Evolutionary conservation across 2,113 vertebrate genomes (phyloP).

Genomic region (Channa maculata): DNA sequence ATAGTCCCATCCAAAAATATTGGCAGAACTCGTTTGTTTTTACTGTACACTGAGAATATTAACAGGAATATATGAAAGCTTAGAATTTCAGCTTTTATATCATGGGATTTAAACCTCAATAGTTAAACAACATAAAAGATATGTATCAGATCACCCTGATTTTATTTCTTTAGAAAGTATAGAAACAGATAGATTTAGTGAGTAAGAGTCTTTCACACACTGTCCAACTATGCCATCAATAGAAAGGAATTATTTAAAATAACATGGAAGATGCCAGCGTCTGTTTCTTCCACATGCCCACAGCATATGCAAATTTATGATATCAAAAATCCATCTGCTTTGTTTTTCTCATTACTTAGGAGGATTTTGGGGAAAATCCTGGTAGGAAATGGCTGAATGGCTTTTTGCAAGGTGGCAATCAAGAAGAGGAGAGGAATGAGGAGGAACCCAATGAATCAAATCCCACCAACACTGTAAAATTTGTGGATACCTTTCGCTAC

Average conservation of each 20-base stretch:
- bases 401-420: slow-evolving; percentile 62
- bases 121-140: no score
- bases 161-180: no score
- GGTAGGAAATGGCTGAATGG: slow-evolving; percentile 86
- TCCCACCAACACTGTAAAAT: slow-evolving; percentile 65
- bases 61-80: no score
- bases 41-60: no score
- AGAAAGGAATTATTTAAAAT: not conserved
- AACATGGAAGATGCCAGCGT: not conserved
- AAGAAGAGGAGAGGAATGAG: slow-evolving; percentile 16
- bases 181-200: no score
- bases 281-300: not conserved
- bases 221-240: not conserved
- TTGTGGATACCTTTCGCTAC: slow-evolving; percentile 88
- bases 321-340: not conserved
- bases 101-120: no score
- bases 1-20: no score
- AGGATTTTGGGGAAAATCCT: slow-evolving; percentile 85
- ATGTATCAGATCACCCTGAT: no score
- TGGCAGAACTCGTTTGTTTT: not conserved
- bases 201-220: not conserved
- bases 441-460: slow-evolving; percentile 30
- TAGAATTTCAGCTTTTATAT: no score
- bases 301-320: not conserved
- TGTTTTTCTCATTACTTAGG: slow-evolving; percentile 70